Conservation (phyloP, 2,113 vertebrate genomes). For the Hemichromis elongatus region DNA sequence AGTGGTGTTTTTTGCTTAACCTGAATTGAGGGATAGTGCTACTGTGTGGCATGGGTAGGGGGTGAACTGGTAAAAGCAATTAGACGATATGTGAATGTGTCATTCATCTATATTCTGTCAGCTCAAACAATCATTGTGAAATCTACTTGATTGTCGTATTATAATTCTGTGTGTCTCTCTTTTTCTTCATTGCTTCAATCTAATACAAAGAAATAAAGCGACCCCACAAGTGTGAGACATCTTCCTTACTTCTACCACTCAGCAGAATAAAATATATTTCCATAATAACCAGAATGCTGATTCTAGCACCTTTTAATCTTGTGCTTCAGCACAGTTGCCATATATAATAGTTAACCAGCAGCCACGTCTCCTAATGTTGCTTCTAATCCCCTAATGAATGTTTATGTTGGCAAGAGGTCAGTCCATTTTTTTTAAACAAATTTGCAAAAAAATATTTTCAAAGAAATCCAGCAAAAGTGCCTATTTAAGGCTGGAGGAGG, state of each 20-base stretch:
- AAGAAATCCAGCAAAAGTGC: not conserved
- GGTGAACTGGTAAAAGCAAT: no score
- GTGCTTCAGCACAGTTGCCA: not conserved
- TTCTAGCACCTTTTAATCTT: not conserved
- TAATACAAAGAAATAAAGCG: no score
- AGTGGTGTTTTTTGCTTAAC: no score
- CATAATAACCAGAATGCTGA: not conserved
- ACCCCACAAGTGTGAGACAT: not conserved
- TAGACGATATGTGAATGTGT: no score
- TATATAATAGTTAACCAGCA: not conserved
- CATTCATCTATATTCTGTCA: no score
- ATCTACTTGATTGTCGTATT: no score
- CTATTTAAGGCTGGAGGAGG: not conserved
- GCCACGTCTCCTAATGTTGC: not conserved
- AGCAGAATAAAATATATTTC: not conserved
- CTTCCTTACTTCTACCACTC: not conserved
- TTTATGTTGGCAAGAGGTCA: not conserved
- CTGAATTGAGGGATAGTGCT: no score
- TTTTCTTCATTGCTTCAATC: no score
- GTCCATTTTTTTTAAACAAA: not conserved
- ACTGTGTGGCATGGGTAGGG: no score
- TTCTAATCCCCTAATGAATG: not conserved
- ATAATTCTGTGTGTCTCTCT: no score
- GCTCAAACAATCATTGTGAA: no score
- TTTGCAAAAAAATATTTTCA: not conserved